Percentiles rank a stretch among this genome's conserved stretches.
Conservation (phyloP, 2,113 vertebrate species). For the Platycercus adscitus region DNA sequence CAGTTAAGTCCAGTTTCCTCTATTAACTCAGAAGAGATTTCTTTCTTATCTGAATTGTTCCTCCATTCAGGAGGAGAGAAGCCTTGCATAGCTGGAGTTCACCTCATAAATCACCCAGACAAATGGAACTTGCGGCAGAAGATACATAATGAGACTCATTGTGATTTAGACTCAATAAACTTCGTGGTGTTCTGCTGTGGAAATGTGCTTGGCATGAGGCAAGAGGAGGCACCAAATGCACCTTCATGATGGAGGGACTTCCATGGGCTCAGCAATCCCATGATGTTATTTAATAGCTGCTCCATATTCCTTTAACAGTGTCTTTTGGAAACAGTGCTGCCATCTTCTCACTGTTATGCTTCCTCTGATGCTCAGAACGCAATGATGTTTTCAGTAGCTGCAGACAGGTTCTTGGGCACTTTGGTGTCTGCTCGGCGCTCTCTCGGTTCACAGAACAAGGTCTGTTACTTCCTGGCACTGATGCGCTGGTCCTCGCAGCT, state of each 20-base stretch:
- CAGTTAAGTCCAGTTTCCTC: conserved; percentile 27
- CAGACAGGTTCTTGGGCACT: not conserved
- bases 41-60: conserved; percentile 48
- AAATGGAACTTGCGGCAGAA: conserved; percentile 11
- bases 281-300: not conserved
- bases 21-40: conserved; percentile 32
- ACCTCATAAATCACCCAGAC: conserved; percentile 38
- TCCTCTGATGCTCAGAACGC: not conserved
- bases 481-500: not conserved
- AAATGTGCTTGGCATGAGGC: not conserved
- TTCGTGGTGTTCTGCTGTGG: not conserved
- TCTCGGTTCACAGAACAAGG: not conserved
- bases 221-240: not conserved
- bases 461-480: not conserved
- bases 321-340: not conserved
- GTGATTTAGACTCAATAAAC: not conserved
- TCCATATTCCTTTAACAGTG: not conserved
- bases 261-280: fast-evolving
- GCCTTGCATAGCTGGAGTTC: not conserved
- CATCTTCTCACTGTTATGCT: not conserved
- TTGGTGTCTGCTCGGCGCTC: not conserved
- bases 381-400: not conserved
- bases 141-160: not conserved
- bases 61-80: conserved; percentile 33
- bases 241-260: not conserved